Conservation (phyloP, 53 echinoderm and acorn worm species). For the Antedon mediterranea region DNA sequence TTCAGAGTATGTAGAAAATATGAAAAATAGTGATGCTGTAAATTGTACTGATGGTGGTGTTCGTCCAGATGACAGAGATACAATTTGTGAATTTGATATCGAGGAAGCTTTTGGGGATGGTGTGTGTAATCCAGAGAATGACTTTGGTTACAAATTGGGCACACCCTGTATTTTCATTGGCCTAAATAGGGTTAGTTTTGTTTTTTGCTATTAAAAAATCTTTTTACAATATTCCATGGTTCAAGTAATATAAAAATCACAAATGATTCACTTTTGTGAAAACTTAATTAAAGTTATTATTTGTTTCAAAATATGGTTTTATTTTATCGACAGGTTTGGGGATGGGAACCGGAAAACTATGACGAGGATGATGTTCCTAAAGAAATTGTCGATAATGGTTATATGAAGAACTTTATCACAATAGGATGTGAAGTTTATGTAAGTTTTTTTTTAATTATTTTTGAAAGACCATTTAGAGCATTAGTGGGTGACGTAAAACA, state of each 20-base stretch:
- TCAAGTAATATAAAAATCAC: too few relatives aligned
- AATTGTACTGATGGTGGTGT: background rate
- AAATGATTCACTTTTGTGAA: too few relatives aligned
- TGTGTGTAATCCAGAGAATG: constrained; percentile 6
- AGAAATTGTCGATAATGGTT: background rate
- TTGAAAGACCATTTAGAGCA: too few relatives aligned
- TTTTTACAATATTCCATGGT: too few relatives aligned
- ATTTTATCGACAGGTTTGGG: constrained; percentile 28
- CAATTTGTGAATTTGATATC: background rate
- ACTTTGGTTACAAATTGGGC: constrained; percentile 36
- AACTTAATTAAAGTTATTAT: too few relatives aligned
- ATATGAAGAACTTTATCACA: constrained; percentile 18
- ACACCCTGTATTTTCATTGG: constrained; percentile 44
- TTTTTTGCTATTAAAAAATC: background rate
- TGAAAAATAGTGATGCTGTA: background rate
- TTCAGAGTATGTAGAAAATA: background rate
- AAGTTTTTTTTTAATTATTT: constrained; percentile 17
- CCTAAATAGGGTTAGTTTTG: constrained; percentile 47
- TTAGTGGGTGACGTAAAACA: too few relatives aligned
- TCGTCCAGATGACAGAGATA: background rate
- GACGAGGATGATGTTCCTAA: constrained; percentile 9
- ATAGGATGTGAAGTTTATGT: constrained; percentile 44
- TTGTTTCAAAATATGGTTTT: too few relatives aligned
- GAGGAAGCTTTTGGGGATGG: background rate
- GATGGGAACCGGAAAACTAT: constrained; percentile 46